Percentiles rank a stretch among this genome's conserved stretches.
Evolutionary conservation across 2,113 vertebrate species (phyloP).

Genomic region (Scomber japonicus): DNA sequence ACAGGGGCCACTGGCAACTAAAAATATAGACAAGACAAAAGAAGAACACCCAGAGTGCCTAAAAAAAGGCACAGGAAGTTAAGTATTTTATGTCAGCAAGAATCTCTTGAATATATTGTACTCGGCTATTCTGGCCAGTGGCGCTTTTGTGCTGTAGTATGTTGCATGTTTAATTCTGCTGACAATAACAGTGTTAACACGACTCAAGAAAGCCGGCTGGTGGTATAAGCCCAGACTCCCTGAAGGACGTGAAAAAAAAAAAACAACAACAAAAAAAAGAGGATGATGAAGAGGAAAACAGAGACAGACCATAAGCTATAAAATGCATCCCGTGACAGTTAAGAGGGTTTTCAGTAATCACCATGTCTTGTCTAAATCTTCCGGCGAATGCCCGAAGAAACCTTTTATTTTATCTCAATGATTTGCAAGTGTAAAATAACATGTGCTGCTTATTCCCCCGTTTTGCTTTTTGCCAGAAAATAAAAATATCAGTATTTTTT

Average conservation of each 20-base stretch:
- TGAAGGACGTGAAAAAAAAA: slow-evolving; percentile 1
- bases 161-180: slow-evolving; percentile 48
- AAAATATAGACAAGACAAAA: not conserved
- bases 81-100: slow-evolving; percentile 23
- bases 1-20: not conserved
- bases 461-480: not conserved
- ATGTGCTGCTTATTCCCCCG: too few relatives aligned
- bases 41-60: not conserved
- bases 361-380: not conserved
- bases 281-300: slow-evolving; percentile 38
- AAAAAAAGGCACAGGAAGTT: slow-evolving; percentile 1
- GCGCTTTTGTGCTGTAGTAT: slow-evolving; percentile 15
- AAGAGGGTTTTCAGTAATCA: slow-evolving; percentile 13
- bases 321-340: slow-evolving; percentile 10
- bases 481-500: not conserved
- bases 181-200: slow-evolving; percentile 40
- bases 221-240: slow-evolving; percentile 14
- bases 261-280: slow-evolving; percentile 15
- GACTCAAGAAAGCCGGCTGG: not conserved
- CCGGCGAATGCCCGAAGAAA: not conserved
- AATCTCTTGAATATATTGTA: slow-evolving; percentile 6
- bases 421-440: not conserved
- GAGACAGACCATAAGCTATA: slow-evolving; percentile 20
- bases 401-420: not conserved
- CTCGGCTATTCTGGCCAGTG: not conserved